These are phyloP conservation scores for Epistrophe eligans DNA, from an alignment of 2,888 invertebrate species.

Conservation along the genomic window DNA sequence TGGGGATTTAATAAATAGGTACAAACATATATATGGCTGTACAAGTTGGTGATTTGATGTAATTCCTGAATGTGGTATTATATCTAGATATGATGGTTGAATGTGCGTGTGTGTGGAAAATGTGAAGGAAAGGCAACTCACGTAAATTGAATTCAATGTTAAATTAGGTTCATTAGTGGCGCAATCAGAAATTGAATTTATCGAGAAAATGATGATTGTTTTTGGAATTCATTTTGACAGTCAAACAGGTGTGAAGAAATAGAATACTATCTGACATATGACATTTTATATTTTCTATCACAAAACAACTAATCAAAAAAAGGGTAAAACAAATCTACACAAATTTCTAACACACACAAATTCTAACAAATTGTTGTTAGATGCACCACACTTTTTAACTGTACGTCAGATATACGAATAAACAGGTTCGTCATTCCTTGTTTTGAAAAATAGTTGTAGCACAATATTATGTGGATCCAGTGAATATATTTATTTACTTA, in stretches of 20 bases:
- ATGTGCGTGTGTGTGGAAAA: not conserved
- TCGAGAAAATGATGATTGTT: constrained; percentile 1
- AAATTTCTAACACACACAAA: too few species aligned
- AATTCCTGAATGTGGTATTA: constrained; percentile 41
- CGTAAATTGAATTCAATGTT: constrained; percentile 66
- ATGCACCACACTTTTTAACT: too few species aligned
- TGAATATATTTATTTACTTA: too few species aligned
- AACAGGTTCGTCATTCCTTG: too few species aligned
- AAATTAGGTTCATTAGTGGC: constrained; percentile 58
- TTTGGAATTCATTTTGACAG: not conserved
- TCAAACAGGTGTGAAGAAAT: not conserved
- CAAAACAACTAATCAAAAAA: too few species aligned
- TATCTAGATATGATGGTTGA: not conserved
- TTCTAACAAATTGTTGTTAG: too few species aligned
- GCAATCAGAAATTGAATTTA: constrained; percentile 54
- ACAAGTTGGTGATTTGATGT: constrained; percentile 49
- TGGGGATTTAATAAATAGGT: constrained; percentile 45
- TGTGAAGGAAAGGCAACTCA: constrained; percentile 19
- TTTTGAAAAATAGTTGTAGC: too few species aligned
- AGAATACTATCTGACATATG: too few species aligned
- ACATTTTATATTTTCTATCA: too few species aligned
- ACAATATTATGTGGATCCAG: too few species aligned
- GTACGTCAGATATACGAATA: too few species aligned
- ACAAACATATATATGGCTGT: not conserved
- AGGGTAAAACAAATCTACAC: too few species aligned